Conservation (phyloP, 1,140 invertebrate genomes). For the Drosophila paulistorum region DNA sequence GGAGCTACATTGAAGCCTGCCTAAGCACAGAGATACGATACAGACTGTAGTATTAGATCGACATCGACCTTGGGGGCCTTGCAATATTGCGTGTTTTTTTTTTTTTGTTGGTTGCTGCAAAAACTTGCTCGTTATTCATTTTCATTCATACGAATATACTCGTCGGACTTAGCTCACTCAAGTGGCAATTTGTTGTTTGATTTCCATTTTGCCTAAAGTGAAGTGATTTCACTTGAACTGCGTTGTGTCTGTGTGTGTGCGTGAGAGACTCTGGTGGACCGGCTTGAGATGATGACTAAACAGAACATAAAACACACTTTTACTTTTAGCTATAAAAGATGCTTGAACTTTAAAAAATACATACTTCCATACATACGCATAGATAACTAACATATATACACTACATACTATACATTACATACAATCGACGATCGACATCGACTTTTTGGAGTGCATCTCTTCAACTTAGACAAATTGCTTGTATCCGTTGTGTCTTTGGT, state of each 20-base stretch:
- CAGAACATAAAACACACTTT: slow-evolving; percentile 57
- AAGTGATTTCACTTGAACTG: slow-evolving; percentile 33
- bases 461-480: slow-evolving; percentile 60
- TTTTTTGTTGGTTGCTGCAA: not conserved
- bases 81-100: slow-evolving; percentile 17
- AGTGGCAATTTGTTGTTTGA: slow-evolving; percentile 54
- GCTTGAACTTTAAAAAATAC: slow-evolving; percentile 46
- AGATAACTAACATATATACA: slow-evolving; percentile 21
- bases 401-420: slow-evolving; percentile 1
- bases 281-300: slow-evolving; percentile 51
- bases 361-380: not conserved
- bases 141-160: slow-evolving; percentile 60
- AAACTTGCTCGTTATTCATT: slow-evolving; percentile 33
- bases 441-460: slow-evolving; percentile 56
- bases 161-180: slow-evolving; percentile 18
- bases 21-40: slow-evolving; percentile 9
- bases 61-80: slow-evolving; percentile 59
- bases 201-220: slow-evolving; percentile 31
- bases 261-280: not conserved
- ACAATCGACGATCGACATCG: not conserved
- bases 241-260: not conserved
- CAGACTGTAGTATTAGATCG: slow-evolving; percentile 12
- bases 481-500: slow-evolving; percentile 49
- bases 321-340: slow-evolving; percentile 53
- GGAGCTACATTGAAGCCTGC: slow-evolving; percentile 67